Base-by-base conservation (phyloP, 2,113 vertebrate genomes). In the Phoxinus phoxinus region DNA sequence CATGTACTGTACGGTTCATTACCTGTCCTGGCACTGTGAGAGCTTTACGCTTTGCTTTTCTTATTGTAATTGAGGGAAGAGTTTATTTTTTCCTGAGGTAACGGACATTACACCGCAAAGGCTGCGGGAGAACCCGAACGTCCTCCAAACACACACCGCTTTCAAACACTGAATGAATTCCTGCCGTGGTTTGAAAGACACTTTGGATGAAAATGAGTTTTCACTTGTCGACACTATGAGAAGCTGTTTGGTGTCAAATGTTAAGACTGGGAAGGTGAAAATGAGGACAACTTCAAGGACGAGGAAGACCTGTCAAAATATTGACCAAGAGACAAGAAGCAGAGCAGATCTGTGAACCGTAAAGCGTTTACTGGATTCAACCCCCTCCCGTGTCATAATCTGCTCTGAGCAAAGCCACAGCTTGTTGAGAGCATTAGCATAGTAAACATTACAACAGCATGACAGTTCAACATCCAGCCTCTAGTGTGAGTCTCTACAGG, bases 251-350 rank as follows among this genome's bases (percentile, higher is more conserved):
- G 77, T 79, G 81, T 69, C 67, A 56, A 61, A 80, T 48, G 44
- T 84, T 76, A 74, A 63, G 63, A 79, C 67, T 53, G 72, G 17
- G 61, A 23, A 78, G 12, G n/a, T 81, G 84, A 80, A 74, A 79
- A 80, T 73, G 17, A 69, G 73, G 59, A 78, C n/a, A 65, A 74
- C 21, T 84, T 91, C 92, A 87, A 91, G 84, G 59, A 83, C 35
- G 35, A 86, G 83, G 82, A 86, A 84, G 87, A 74, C 9, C 35
- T 81, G 91, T 90, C 90, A 83, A 90, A 92, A 92, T 88, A 91
- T 78, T 86, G 79, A 80, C 46, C 27, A 21, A 37, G 35, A 89
- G 88, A 94, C 58, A 51, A 74, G 44, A 89, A 86, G 83, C 93
- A 93, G 92, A 88, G 71, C 63, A 21, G 10, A 78, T 25, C 37